These are phyloP conservation scores for Cotesia chilonis DNA, from an alignment of 1,140 invertebrate species.

Conservation along the genomic window DNA sequence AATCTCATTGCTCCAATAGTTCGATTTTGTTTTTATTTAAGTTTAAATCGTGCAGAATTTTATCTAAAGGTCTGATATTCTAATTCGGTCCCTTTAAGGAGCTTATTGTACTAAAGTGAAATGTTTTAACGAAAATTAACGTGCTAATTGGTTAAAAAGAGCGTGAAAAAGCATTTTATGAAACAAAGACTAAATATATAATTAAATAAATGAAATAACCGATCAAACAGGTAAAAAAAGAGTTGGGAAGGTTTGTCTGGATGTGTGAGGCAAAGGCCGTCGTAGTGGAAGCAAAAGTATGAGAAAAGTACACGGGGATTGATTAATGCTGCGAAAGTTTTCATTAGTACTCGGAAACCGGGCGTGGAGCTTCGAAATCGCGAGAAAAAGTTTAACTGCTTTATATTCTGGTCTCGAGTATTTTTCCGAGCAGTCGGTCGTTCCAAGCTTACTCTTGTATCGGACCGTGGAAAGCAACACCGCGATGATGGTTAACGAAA, in stretches of 20 bases:
- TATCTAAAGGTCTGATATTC: no score
- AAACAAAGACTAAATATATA: no score
- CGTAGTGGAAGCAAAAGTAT: not conserved
- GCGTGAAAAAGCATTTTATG: no score
- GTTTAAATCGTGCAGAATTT: no score
- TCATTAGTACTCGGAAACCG: slow-evolving; percentile 33
- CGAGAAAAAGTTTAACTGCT: slow-evolving; percentile 45
- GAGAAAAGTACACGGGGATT: slow-evolving; percentile 26
- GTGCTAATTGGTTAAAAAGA: no score
- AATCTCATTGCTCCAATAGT: not conserved
- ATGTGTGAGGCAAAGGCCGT: no score
- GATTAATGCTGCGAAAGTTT: slow-evolving; percentile 40
- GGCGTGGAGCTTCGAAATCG: slow-evolving; percentile 32
- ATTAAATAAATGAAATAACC: no score
- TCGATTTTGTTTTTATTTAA: no score
- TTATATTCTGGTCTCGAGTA: slow-evolving; percentile 48
- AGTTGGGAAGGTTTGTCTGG: not conserved
- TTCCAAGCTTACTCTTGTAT: slow-evolving; percentile 22
- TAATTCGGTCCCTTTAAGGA: no score
- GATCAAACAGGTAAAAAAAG: not conserved
- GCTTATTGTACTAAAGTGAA: no score
- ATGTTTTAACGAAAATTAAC: no score
- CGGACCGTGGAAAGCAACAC: not conserved
- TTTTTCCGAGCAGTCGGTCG: slow-evolving; percentile 31
- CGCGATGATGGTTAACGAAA: slow-evolving; percentile 3